Evolutionary conservation across 2,113 vertebrate species (phyloP).

Genomic region (Burhinus bistriatus): DNA sequence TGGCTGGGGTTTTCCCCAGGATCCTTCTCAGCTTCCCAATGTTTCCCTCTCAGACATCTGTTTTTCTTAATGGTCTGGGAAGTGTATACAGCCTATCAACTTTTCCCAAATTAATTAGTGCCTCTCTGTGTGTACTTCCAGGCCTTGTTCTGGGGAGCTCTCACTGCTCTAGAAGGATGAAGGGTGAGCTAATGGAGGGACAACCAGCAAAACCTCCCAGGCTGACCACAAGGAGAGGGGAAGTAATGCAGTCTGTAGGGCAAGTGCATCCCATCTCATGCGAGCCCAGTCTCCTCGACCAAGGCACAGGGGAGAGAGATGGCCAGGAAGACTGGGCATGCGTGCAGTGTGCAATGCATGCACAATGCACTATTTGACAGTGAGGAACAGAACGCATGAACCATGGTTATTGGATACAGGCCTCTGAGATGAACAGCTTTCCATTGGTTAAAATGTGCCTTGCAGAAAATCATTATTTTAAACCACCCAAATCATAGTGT

Average conservation of each 20-base stretch:
- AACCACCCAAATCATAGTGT: neutral
- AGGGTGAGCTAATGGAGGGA: neutral
- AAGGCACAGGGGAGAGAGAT: neutral
- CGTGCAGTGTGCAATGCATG: too few relatives aligned
- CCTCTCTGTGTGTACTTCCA: neutral
- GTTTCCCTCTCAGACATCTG: slow-evolving; percentile 32
- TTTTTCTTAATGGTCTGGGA: slow-evolving; percentile 34
- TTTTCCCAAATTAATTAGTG: slow-evolving; percentile 12
- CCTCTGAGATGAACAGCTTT: neutral
- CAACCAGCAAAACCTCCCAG: neutral
- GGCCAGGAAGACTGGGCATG: neutral
- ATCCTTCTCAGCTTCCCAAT: neutral
- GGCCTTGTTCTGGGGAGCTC: neutral
- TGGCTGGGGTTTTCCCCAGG: neutral
- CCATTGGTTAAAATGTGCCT: neutral
- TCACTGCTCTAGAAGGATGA: neutral
- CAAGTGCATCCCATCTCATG: neutral
- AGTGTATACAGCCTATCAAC: slow-evolving; percentile 42
- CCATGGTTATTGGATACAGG: neutral
- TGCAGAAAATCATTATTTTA: neutral
- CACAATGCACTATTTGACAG: neutral
- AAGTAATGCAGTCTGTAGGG: neutral
- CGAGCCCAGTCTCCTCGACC: neutral
- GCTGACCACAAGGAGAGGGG: neutral
- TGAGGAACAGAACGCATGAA: neutral